Evolutionary conservation across 2,113 vertebrate species (phyloP).

Genomic region (Oncorhynchus mykiss): DNA sequence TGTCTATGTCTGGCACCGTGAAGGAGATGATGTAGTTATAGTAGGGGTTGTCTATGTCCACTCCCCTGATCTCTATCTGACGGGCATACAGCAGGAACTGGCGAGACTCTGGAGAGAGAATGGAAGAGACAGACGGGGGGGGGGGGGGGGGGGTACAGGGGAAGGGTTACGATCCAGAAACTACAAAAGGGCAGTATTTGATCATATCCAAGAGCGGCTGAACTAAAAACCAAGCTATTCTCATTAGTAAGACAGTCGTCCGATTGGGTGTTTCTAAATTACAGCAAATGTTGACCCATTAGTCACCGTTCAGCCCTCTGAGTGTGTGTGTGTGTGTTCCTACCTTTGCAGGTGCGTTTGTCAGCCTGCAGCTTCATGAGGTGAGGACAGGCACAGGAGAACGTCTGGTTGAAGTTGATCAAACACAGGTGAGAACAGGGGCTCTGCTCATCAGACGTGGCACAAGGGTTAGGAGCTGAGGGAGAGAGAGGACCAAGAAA

Average conservation of each 20-base stretch:
- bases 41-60: constrained; percentile 88
- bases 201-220: not conserved
- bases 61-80: constrained; percentile 89
- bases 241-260: not conserved
- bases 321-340: not conserved
- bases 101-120: constrained; percentile 74
- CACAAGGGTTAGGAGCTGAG: constrained; percentile 91
- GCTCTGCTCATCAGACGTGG: constrained; percentile 81
- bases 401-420: constrained; percentile 94
- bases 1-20: constrained; percentile 88
- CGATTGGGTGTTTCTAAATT: not conserved
- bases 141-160: not conserved
- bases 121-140: not conserved
- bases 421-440: constrained; percentile 95
- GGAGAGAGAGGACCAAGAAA: not conserved
- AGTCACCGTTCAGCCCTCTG: not conserved
- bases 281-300: not conserved
- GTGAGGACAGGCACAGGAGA: constrained; percentile 94
- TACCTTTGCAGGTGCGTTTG: constrained; percentile 91
- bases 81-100: constrained; percentile 89
- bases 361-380: constrained; percentile 94
- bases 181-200: no score
- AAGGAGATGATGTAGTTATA: constrained; percentile 95
- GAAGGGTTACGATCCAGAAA: no score
- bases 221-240: not conserved